phyloP scores from a whole-genome alignment of 2,113 vertebrate genomes.

The Ochotona princeps region DNA sequence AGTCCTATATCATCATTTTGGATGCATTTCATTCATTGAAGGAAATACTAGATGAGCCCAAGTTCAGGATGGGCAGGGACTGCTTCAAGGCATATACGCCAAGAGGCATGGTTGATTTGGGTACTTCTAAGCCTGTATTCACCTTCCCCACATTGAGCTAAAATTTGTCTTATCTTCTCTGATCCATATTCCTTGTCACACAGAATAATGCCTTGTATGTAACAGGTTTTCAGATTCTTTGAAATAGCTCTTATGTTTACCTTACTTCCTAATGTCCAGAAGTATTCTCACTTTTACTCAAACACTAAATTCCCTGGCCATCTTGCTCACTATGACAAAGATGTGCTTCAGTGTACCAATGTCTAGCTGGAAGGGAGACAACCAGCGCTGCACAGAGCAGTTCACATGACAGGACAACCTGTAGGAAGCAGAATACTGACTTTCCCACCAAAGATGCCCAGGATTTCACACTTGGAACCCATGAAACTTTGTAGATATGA shows the following conservation, averaged over 20 bases:
- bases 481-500: neutral
- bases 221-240: constrained; percentile 14
- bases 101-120: neutral
- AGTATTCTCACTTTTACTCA: neutral
- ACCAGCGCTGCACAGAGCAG: neutral
- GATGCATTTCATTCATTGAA: neutral
- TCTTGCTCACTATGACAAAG: neutral
- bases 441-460: neutral
- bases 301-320: neutral
- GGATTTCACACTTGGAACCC: neutral
- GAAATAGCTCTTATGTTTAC: neutral
- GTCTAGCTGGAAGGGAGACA: neutral
- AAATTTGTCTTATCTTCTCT: constrained; percentile 8
- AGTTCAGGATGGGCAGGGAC: neutral
- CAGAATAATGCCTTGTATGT: neutral
- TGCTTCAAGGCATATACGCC: neutral
- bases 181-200: neutral
- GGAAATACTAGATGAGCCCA: neutral
- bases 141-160: neutral
- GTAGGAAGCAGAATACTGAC: neutral
- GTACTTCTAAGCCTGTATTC: neutral
- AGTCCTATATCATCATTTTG: neutral
- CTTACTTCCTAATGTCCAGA: neutral
- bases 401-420: neutral
- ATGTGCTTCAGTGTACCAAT: neutral